These are phyloP conservation scores for Lasiurus cinereus DNA, from an alignment of 2,113 vertebrate genomes.

Conservation along the genomic window DNA sequence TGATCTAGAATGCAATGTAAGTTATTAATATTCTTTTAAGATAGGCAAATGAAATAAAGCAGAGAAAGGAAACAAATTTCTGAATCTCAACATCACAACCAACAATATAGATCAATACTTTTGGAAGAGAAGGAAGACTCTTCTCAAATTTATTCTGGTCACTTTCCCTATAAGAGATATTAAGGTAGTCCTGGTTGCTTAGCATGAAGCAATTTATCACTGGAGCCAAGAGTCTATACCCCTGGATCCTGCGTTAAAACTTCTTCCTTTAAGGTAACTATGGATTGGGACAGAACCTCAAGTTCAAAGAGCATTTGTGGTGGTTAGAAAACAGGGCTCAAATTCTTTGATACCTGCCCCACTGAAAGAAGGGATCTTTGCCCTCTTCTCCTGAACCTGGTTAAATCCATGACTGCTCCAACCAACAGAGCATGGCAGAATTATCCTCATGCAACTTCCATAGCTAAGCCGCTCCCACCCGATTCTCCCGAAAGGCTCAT, in stretches of 20 bases:
- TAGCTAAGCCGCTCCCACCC: background rate
- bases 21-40: conserved; percentile 31
- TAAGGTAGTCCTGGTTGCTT: background rate
- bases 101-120: background rate
- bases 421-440: background rate
- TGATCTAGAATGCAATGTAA: background rate
- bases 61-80: background rate
- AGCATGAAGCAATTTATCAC: background rate
- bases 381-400: background rate
- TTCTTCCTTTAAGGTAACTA: background rate
- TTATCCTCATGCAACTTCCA: background rate
- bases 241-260: background rate
- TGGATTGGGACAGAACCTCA: background rate
- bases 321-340: background rate
- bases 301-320: background rate
- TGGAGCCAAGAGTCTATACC: background rate
- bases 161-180: background rate
- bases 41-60: background rate
- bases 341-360: background rate
- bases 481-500: background rate
- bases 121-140: background rate
- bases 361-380: background rate
- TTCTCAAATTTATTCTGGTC: background rate
- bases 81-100: background rate
- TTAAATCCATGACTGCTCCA: background rate